Conservation (phyloP, 2,113 vertebrate genomes). For the Oncorhynchus tshawytscha region DNA sequence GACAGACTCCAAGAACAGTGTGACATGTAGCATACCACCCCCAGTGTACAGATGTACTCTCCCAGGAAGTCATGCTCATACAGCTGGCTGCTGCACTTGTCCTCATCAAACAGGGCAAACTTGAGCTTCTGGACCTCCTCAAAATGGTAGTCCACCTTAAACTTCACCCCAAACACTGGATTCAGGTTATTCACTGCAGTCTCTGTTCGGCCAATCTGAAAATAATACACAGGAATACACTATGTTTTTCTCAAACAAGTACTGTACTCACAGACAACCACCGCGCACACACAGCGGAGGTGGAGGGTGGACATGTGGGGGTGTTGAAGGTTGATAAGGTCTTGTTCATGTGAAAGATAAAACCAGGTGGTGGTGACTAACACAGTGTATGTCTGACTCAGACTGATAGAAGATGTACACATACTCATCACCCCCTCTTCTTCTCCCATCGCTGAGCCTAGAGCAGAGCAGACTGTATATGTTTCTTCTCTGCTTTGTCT, state of each 20-base stretch:
- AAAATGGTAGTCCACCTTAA: slow-evolving; percentile 92
- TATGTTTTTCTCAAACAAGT: not conserved
- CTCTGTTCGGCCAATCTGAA: slow-evolving; percentile 90
- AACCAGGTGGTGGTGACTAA: slow-evolving; percentile 9
- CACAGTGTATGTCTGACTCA: not conserved
- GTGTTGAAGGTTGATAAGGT: not conserved
- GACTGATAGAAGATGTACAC: not conserved
- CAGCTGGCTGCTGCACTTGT: slow-evolving; percentile 90
- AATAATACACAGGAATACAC: not conserved
- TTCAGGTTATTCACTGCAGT: slow-evolving; percentile 95
- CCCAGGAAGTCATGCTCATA: slow-evolving; percentile 96
- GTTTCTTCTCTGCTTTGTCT: not conserved
- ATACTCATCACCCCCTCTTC: not conserved
- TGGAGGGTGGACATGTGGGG: not conserved
- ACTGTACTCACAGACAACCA: not conserved
- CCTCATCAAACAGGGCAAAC: slow-evolving; percentile 95
- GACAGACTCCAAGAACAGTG: not conserved
- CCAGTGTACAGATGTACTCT: slow-evolving; percentile 90
- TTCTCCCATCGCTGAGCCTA: not conserved
- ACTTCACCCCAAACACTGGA: slow-evolving; percentile 94
- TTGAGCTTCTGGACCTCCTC: slow-evolving; percentile 97
- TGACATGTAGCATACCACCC: slow-evolving; percentile 75
- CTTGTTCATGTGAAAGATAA: not conserved
- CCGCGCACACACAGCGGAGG: not conserved
- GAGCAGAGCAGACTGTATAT: no score